Conservation (phyloP, 2,113 vertebrate genomes). For the Hemiprocne comata region DNA sequence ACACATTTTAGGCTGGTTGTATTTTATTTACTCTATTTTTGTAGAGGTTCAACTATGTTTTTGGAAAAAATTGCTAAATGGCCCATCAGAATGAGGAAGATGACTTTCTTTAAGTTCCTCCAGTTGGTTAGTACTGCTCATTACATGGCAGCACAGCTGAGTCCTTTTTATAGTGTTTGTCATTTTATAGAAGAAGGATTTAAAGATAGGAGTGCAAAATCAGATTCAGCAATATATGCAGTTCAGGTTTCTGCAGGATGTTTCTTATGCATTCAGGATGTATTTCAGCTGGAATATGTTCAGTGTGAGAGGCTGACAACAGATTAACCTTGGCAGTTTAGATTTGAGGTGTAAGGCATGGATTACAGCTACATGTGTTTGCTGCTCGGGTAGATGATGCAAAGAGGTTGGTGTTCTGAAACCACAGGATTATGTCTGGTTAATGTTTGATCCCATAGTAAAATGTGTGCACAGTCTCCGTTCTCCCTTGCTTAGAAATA, state of each 20-base stretch:
- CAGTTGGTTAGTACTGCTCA: neutral
- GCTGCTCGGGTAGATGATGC: neutral
- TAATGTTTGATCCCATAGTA: neutral
- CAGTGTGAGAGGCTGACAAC: neutral
- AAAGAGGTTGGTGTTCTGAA: neutral
- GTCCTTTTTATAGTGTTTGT: neutral
- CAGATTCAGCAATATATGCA: neutral
- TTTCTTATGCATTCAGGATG: neutral
- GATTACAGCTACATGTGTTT: neutral
- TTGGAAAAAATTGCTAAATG: neutral
- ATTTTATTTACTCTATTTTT: neutral
- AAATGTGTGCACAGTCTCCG: neutral
- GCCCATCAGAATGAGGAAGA: neutral
- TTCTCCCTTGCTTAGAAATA: neutral
- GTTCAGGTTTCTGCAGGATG: neutral
- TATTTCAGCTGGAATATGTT: neutral
- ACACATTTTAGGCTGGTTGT: neutral
- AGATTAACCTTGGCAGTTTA: neutral
- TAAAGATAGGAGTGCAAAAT: neutral
- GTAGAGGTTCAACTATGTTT: neutral
- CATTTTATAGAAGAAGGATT: neutral
- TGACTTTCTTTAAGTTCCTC: neutral
- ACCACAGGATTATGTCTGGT: neutral
- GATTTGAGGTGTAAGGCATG: neutral
- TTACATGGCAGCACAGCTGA: neutral